Base-by-base conservation (phyloP, 1,140 invertebrate species). In the Eumeta japonica region DNA sequence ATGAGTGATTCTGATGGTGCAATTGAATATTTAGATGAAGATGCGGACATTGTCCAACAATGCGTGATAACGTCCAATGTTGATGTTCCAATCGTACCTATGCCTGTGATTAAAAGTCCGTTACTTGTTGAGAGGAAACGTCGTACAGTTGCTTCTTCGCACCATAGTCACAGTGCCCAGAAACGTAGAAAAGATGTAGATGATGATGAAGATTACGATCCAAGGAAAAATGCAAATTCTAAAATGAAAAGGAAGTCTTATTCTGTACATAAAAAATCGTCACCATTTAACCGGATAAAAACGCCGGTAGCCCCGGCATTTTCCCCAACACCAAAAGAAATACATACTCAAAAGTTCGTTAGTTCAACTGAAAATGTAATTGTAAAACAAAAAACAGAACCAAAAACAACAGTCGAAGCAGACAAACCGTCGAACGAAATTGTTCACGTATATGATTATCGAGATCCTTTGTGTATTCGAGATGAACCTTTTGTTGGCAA, bases 21-120 rank as follows among this genome's bases (percentile, higher is more conserved):
- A 40, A 66, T 73, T 19, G 68, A 73, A 53, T 73, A 54, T 37
- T 41, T 73, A 2, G 68, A 73, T 27, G 68, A 73, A 39, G 68
- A 73, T 30, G 68, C 58, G 7, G 65, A 73, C n/a, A 58, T 73
- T n/a, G 64, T 73, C 2, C 62, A 70, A 33, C 62, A 73, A 50
- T 70, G 61, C 32, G 58, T 73, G 3, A 53, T 57, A 48, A 43
- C 37, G 24, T 35, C 48, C 12, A 37, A 43, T 29, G 10, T 12
- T 13, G 11, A 16, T 15, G 20, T 13, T 16, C 3, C 5, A 13
- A 11, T 28, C 10, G 3, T 16, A 5, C 12, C 36, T 13, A 13
- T 14, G 30, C 17, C 13, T 30, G 15, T 20, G 5, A 29, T 29
- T 7, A 41, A 39, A 15, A 35, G 43, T 10, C 45, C 47, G 13